A percentile compares a stretch with the other conserved stretches of the same genome.
phyloP scores from a whole-genome alignment of 2,888 invertebrate species.

The Helobdella robusta region DNA sequence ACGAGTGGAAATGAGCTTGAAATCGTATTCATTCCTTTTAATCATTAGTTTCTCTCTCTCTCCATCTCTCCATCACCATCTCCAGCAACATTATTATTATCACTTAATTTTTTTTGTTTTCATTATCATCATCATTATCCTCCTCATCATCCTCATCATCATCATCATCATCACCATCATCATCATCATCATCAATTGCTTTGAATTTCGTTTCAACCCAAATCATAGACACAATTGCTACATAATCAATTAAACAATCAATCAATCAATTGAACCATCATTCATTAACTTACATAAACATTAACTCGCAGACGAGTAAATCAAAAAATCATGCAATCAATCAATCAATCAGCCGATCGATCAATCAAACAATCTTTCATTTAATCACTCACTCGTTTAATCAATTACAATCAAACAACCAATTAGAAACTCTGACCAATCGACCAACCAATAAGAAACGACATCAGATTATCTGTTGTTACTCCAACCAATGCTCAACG shows the following conservation, averaged over 20 bases:
- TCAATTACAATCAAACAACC: constrained; percentile 8
- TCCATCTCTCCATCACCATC: background rate
- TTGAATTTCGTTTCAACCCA: no score
- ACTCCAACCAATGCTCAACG: background rate
- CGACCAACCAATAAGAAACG: background rate
- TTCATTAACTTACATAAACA: background rate
- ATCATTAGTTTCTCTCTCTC: no score
- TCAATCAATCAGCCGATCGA: background rate
- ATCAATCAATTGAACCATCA: background rate
- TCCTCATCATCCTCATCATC: background rate
- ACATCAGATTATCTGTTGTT: background rate
- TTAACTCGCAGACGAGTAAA: background rate
- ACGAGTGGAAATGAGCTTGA: no score
- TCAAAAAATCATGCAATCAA: background rate
- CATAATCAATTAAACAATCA: no score
- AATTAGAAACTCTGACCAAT: background rate
- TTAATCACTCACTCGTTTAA: constrained; percentile 16
- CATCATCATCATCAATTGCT: background rate
- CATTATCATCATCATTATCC: background rate
- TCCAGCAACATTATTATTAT: background rate
- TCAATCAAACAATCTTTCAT: constrained; percentile 6
- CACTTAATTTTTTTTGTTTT: background rate
- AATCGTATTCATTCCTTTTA: no score
- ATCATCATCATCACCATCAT: background rate
- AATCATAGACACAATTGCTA: no score